These are phyloP conservation scores for Sminthurinus aureus DNA, from an alignment of 2,888 invertebrate genomes.

Conservation along the genomic window DNA sequence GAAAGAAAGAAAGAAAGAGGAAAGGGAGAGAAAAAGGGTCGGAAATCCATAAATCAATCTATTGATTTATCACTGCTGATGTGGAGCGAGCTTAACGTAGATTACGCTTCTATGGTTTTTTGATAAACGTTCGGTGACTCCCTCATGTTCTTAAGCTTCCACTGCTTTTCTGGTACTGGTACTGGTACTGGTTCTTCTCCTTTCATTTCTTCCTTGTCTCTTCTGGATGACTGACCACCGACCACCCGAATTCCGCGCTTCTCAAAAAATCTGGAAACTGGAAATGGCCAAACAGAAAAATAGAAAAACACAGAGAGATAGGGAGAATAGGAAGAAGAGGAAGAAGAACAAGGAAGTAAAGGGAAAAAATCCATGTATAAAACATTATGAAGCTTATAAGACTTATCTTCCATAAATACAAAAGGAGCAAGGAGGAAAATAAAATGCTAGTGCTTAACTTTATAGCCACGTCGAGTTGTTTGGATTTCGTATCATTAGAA, in stretches of 20 bases:
- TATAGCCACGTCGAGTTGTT: background rate
- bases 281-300: background rate
- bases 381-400: constrained; percentile 16
- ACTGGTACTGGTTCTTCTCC: constrained; percentile 33
- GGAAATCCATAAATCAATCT: constrained; percentile 59
- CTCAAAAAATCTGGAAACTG: background rate
- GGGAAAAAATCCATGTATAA: constrained; percentile 24
- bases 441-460: background rate
- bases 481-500: no score
- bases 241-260: constrained; percentile 28
- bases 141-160: constrained; percentile 42
- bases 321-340: background rate
- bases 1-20: no score
- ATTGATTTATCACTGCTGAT: constrained; percentile 58
- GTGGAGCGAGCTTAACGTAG: constrained; percentile 45
- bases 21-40: constrained; percentile 47
- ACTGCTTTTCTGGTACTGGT: constrained; percentile 28
- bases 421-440: background rate
- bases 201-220: constrained; percentile 48
- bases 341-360: background rate
- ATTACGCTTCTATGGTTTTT: constrained; percentile 52
- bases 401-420: background rate
- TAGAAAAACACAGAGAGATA: background rate
- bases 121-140: constrained; percentile 55
- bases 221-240: constrained; percentile 52